phyloP scores from a whole-genome alignment of 2,888 invertebrate genomes.

The Zaprionus bogoriensis region DNA sequence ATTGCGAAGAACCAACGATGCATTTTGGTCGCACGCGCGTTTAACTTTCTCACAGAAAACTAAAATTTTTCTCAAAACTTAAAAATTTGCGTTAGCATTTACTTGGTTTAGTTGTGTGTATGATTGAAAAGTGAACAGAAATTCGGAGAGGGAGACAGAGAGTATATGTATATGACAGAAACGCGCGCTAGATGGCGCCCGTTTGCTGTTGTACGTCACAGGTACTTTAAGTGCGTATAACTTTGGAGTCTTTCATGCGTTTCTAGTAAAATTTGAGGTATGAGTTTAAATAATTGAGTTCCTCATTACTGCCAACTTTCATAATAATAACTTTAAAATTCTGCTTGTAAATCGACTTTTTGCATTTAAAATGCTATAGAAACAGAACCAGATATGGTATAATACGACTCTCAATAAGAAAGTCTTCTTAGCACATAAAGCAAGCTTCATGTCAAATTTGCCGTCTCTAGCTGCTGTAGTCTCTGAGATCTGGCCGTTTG shows the following conservation, averaged over 20 bases:
- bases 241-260: not conserved
- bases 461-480: too few species aligned
- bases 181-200: not conserved
- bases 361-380: not conserved
- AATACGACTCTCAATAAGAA: too few species aligned
- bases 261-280: not conserved
- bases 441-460: too few species aligned
- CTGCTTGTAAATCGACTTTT: not conserved
- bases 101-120: not conserved
- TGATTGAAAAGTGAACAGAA: not conserved
- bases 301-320: not conserved
- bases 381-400: too few species aligned
- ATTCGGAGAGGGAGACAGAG: too few species aligned
- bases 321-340: not conserved
- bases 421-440: too few species aligned
- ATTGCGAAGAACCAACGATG: slow-evolving; percentile 88
- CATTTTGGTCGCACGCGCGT: slow-evolving; percentile 81
- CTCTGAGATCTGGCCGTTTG: too few species aligned
- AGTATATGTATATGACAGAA: not conserved
- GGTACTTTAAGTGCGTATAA: not conserved
- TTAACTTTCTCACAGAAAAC: too few species aligned
- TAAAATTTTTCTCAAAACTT: too few species aligned
- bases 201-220: too few species aligned
- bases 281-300: too few species aligned
- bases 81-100: not conserved